Evolutionary conservation across 2,797 vertebrate genomes (phyloP).

Genomic region (Myripristis jacobus): DNA sequence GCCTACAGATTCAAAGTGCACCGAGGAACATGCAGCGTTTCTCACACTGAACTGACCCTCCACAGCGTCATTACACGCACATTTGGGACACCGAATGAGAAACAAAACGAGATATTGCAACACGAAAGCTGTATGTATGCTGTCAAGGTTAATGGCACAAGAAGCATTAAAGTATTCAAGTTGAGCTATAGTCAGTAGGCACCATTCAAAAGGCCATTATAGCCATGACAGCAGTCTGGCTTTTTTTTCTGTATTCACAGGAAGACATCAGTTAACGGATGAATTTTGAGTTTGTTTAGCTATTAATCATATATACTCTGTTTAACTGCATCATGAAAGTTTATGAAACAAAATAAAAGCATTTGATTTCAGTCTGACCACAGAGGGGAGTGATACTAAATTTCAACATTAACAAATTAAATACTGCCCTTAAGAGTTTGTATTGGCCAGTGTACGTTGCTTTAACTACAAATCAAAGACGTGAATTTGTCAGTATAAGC

Average conservation of each 20-base stretch:
- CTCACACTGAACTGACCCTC: slow-evolving; percentile 81
- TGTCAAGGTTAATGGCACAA: slow-evolving; percentile 56
- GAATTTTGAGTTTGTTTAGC: background rate
- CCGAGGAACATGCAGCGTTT: slow-evolving; percentile 45
- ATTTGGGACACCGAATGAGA: slow-evolving; percentile 32
- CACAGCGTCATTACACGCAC: slow-evolving; percentile 68
- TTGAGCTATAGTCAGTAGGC: slow-evolving; percentile 30
- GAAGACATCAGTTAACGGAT: background rate
- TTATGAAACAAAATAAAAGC: slow-evolving; percentile 18
- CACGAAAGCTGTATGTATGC: slow-evolving; percentile 20
- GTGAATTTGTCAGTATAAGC: slow-evolving; percentile 72
- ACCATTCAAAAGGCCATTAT: slow-evolving; percentile 18
- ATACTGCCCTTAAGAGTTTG: slow-evolving; percentile 41
- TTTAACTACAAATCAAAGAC: no score
- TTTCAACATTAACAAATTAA: slow-evolving; percentile 39
- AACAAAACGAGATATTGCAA: slow-evolving; percentile 12
- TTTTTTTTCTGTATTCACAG: slow-evolving; percentile 26
- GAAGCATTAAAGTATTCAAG: slow-evolving; percentile 28
- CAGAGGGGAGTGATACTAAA: slow-evolving; percentile 41
- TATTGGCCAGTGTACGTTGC: slow-evolving; percentile 49
- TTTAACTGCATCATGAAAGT: slow-evolving; percentile 16
- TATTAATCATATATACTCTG: background rate
- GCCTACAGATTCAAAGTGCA: slow-evolving; percentile 64
- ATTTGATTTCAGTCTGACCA: slow-evolving; percentile 31
- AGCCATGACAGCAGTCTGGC: slow-evolving; percentile 21